Conservation (phyloP, 2,113 vertebrate genomes). For the Dipodomys merriami region DNA sequence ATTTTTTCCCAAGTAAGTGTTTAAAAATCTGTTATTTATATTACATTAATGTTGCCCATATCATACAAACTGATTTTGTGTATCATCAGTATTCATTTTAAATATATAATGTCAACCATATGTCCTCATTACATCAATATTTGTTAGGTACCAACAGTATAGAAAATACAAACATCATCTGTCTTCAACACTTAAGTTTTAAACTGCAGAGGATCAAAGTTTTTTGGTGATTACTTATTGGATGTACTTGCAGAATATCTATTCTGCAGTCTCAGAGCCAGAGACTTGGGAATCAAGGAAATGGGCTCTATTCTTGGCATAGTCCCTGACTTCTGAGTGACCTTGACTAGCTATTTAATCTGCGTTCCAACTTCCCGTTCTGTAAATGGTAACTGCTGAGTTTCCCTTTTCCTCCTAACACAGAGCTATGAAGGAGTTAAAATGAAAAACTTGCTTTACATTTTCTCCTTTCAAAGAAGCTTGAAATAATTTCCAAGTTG, state of each 20-base stretch:
- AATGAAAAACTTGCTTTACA: constrained; percentile 14
- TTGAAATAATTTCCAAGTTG: constrained; percentile 23
- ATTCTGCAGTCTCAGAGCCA: neutral
- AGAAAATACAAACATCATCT: neutral
- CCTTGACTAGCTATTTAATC: constrained; percentile 51
- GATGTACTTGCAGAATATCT: neutral
- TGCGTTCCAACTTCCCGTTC: constrained; percentile 63
- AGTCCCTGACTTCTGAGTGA: constrained; percentile 60
- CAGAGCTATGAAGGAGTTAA: neutral
- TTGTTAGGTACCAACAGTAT: neutral
- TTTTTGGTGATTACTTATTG: neutral
- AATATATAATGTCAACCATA: neutral
- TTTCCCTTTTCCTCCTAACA: constrained; percentile 51
- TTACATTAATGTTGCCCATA: neutral
- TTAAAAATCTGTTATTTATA: neutral
- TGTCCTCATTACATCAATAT: neutral
- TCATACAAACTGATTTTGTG: neutral
- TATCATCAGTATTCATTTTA: neutral
- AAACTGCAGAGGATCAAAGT: neutral
- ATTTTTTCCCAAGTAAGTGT: neutral
- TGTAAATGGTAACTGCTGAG: constrained; percentile 30
- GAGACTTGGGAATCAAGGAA: constrained; percentile 62
- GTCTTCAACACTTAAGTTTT: neutral
- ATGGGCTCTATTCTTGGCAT: constrained; percentile 64
- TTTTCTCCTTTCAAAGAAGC: constrained; percentile 40